A percentile compares a stretch with the other conserved stretches of the same genome.
These are phyloP conservation scores for Empis stercorea DNA, from an alignment of 2,888 invertebrate species.

Conservation along the genomic window DNA sequence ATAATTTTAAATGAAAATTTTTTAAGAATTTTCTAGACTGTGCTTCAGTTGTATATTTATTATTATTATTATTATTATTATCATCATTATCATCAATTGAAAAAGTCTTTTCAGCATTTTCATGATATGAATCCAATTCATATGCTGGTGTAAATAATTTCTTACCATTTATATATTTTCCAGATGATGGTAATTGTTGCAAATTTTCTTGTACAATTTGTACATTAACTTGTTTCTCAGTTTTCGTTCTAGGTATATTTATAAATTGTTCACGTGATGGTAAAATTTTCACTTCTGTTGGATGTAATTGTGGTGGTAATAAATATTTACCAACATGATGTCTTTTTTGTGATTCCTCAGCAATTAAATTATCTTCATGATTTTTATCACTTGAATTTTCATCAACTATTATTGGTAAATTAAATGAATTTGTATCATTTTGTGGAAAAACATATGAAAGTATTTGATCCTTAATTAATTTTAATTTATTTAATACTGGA, in stretches of 20 bases:
- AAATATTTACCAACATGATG: slow-evolving; percentile 18
- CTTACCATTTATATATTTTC: too few species aligned
- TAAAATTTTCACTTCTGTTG: slow-evolving; percentile 7
- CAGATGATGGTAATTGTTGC: not conserved
- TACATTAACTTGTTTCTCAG: slow-evolving; percentile 24
- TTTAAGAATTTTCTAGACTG: slow-evolving; percentile 30
- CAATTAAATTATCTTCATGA: slow-evolving; percentile 37
- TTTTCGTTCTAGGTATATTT: slow-evolving; percentile 7
- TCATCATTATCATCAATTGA: slow-evolving; percentile 10
- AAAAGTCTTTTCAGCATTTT: slow-evolving; percentile 19
- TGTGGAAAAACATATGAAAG: too few species aligned
- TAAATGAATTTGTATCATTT: slow-evolving; percentile 31
- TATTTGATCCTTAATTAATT: too few species aligned
- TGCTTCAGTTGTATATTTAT: slow-evolving; percentile 19
- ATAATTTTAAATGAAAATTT: slow-evolving; percentile 15
- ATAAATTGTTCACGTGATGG: slow-evolving; percentile 5
- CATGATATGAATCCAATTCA: slow-evolving; percentile 21
- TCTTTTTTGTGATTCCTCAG: slow-evolving; percentile 29
- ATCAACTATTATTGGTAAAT: slow-evolving; percentile 39
- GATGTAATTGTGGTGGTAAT: slow-evolving; percentile 5
- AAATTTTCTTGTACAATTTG: slow-evolving; percentile 22
- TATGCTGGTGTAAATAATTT: slow-evolving; percentile 7
- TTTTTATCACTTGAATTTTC: slow-evolving; percentile 39
- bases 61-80: too few species aligned
- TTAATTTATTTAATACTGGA: too few species aligned